Evolutionary conservation across 2,888 invertebrate genomes (phyloP).

Genomic region (Crossocerus cetratus): DNA sequence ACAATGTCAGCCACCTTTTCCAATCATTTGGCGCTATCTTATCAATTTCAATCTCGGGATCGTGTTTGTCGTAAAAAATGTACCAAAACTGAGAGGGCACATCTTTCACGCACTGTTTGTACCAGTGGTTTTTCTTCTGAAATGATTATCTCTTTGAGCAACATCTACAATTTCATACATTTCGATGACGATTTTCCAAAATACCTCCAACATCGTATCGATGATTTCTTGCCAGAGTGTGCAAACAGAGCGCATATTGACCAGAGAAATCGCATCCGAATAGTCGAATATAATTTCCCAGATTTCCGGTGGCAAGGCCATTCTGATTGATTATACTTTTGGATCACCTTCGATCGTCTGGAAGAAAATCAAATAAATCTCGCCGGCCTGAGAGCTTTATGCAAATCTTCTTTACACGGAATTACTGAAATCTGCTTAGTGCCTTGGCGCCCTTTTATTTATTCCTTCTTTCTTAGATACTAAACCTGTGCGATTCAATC

Average conservation of each 20-base stretch:
- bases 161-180: not conserved
- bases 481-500: too few species aligned
- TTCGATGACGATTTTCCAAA: not conserved
- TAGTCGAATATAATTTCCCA: slow-evolving; percentile 64
- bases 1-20: slow-evolving; percentile 57
- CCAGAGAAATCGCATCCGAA: slow-evolving; percentile 52
- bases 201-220: slow-evolving; percentile 55
- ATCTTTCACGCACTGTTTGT: slow-evolving; percentile 58
- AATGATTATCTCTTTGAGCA: not conserved
- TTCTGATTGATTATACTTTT: slow-evolving; percentile 11
- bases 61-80: slow-evolving; percentile 58
- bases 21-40: slow-evolving; percentile 32
- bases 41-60: slow-evolving; percentile 44
- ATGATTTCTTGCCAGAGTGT: slow-evolving; percentile 58
- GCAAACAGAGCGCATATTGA: slow-evolving; percentile 53
- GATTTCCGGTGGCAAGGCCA: slow-evolving; percentile 65
- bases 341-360: too few species aligned
- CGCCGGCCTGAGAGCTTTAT: too few species aligned
- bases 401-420: too few species aligned
- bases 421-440: too few species aligned
- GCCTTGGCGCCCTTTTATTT: too few species aligned
- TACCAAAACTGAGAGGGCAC: slow-evolving; percentile 56
- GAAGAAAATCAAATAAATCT: too few species aligned
- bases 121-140: slow-evolving; percentile 60
- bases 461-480: too few species aligned